A percentile compares a stretch with the other conserved stretches of the same genome.
These are phyloP conservation scores for Pseudorhombus dupliciocellatus DNA, from an alignment of 2,113 vertebrate species.

Conservation along the genomic window DNA sequence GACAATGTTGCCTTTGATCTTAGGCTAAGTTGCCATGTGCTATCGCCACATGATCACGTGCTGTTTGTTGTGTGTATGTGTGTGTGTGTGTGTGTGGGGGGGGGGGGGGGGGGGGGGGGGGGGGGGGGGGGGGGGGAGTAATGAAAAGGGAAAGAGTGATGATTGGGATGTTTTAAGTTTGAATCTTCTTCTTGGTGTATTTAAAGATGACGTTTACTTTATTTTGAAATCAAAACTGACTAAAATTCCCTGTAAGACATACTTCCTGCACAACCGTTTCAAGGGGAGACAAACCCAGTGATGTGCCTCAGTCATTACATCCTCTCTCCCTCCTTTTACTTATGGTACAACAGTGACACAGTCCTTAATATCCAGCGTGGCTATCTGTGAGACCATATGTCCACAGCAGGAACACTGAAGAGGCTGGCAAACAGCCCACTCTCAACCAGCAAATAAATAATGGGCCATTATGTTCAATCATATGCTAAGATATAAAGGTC, in stretches of 20 bases:
- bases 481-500: slow-evolving; percentile 70
- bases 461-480: slow-evolving; percentile 77
- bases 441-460: slow-evolving; percentile 76
- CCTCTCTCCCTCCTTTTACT: slow-evolving; percentile 13
- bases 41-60: too few species aligned
- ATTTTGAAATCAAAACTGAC: slow-evolving; percentile 11
- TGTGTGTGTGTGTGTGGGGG: too few species aligned
- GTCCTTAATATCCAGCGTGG: slow-evolving; percentile 64
- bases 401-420: slow-evolving; percentile 69
- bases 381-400: slow-evolving; percentile 76
- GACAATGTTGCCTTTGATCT: too few species aligned
- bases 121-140: too few species aligned
- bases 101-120: too few species aligned
- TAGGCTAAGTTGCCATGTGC: too few species aligned
- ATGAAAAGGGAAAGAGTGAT: neutral
- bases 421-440: slow-evolving; percentile 71
- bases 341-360: slow-evolving; percentile 53
- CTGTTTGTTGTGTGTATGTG: too few species aligned
- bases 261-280: slow-evolving; percentile 27
- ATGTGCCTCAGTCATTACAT: slow-evolving; percentile 32
- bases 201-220: neutral
- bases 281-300: slow-evolving; percentile 50
- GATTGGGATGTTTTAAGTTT: neutral
- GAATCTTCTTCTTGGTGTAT: too few species aligned
- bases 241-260: slow-evolving; percentile 27